Base-by-base conservation (phyloP, 1,140 invertebrate genomes). In the Euwallacea fornicatus region DNA sequence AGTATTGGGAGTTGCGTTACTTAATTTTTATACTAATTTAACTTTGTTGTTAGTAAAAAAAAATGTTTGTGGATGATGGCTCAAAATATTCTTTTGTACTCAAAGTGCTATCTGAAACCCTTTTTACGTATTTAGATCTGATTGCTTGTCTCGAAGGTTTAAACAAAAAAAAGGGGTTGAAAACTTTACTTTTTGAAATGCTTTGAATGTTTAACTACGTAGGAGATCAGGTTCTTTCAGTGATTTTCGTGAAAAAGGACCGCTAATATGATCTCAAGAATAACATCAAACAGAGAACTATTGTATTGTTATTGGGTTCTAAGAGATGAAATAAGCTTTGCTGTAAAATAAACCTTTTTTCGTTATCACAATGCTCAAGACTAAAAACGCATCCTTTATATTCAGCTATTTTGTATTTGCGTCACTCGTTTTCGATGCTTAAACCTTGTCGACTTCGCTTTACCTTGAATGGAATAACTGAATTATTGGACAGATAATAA, bases 171-270 rank as follows among this genome's bases (percentile, higher is more conserved):
- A 33, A 13, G 10, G 3, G 53, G 44, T 42, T 50, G 42, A 64
- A 66, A 68, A 59, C 58, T 53, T 60, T 43, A 61, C 55, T 41
- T 68, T 68, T 68, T 44, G 56, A 68, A 68, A 68, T 42, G 66
- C 66, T 68, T 61, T 68, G 55, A 61, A 68, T 68, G 66, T 68
- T 2, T 33, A 33, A 1, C 66, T 60, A 33, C 46, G 16, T 60
- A 68, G 60, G 66, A 42, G 61, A 68, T 60, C 15, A 68, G 66
- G 61, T 68, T 68, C 53, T 13, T 67, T 58, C 58, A 43, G 53
- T 59, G 65, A 67, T 67, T 67, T n/a, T n/a, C 10, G 6, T 42
- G 56, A 43, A 42, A 50, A 13, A 43, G 66, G 44, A 68, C 50
- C 42, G 58, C 41, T 68, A 68, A 68, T 68, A 60, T 68, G 46